Conservation (phyloP, 2,113 vertebrate species). For the rat (Rattus norvegicus) region DNA sequence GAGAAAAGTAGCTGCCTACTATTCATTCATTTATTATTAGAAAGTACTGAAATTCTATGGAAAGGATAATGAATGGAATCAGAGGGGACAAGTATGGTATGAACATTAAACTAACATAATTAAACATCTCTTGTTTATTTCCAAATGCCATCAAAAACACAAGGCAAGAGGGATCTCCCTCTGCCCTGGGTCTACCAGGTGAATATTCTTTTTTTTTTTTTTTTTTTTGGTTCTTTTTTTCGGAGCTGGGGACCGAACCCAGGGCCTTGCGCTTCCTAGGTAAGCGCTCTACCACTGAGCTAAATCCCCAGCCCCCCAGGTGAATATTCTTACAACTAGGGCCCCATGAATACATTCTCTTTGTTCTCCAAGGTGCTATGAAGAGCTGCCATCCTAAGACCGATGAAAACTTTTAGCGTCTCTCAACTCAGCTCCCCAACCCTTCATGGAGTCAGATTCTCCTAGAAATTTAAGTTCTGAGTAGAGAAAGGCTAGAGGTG, state of each 20-base stretch:
- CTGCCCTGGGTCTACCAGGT: conserved; percentile 71
- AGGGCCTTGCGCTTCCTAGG: too few species aligned
- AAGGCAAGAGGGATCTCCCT: conserved; percentile 67
- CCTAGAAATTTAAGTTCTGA: not conserved
- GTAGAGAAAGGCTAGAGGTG: not conserved
- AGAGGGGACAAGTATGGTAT: not conserved
- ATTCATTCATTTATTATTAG: conserved; percentile 58
- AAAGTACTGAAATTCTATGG: conserved; percentile 78
- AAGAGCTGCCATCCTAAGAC: not conserved
- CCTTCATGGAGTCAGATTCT: too few species aligned
- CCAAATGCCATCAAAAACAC: conserved; percentile 58
- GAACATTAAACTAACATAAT: conserved; percentile 43
- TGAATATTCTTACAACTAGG: not conserved
- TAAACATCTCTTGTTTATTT: conserved; percentile 53
- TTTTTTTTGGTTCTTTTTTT: too few species aligned
- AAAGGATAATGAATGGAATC: conserved; percentile 55
- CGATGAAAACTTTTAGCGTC: not conserved
- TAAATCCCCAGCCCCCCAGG: too few species aligned
- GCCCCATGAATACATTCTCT: not conserved
- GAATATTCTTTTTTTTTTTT: too few species aligned
- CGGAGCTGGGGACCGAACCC: too few species aligned
- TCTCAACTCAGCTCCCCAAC: not conserved
- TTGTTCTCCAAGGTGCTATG: not conserved
- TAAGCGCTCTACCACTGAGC: too few species aligned
- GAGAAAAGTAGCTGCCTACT: conserved; percentile 53